Base-by-base conservation (phyloP, 2,797 vertebrate genomes). In the Enteromius anoplus region DNA sequence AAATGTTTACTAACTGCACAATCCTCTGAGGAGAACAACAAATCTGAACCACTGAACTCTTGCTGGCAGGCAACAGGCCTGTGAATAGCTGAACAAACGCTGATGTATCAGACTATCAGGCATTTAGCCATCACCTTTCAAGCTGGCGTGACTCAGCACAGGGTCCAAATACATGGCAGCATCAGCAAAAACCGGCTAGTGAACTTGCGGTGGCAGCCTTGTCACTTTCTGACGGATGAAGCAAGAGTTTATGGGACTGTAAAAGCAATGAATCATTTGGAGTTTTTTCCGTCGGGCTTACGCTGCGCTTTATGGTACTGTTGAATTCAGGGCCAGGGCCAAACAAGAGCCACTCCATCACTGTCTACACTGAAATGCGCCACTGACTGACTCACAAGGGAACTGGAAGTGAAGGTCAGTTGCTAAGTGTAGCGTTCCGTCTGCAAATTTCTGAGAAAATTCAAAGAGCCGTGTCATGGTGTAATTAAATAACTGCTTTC, bases 171-270 rank as follows among this genome's bases (percentile, higher is more conserved):
- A 60, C 66, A 70, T 17, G 12, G 65, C 75, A 34, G 51, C 68
- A 32, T 80, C 83, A 68, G 83, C 76, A 69, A 53, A 78, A 62
- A 49, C 40, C 21, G 71, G n/a, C 55, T 42, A 10, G 3, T 29
- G 84, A 76, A 26, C 15, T 66, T 12, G 49, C 5, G n/a, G 32
- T 9, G 32, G 53, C 37, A 55, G 75, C 49, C 65, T 29, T 62
- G 85, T 77, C 83, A 68, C 70, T 71, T 65, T 32, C 71, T 88
- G 83, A 88, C 15, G 1, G 75, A 85, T 86, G 85, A 84, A 73
- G 32, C 60, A 32, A 73, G 76, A 75, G 42, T 86, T 88, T 85
- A 86, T 64, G 34, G 71, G 72, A 78, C 51, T 47, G 71, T 71
- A 60, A 80, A 76, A 68, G 84, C 77, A 37, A 69, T 85, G 60